Percentiles rank a stretch among this genome's conserved stretches.
phyloP scores from a whole-genome alignment of 1,140 invertebrate species.

The Neodiprion pinetum region DNA sequence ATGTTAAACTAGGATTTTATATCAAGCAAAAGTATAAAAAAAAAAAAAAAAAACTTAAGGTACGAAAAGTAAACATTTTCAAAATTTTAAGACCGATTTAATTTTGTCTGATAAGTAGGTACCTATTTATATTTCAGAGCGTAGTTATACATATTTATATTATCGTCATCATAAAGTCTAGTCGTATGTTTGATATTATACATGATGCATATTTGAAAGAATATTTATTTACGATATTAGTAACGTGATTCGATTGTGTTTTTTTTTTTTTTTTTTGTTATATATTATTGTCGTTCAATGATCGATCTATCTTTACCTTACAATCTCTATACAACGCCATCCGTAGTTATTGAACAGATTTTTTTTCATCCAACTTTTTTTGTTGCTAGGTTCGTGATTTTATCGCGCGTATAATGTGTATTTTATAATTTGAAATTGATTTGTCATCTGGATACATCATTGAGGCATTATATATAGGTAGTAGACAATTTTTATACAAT shows the following conservation, averaged over 20 bases:
- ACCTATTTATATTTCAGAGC: neutral
- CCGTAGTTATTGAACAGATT: too few species aligned
- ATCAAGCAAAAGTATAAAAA: conserved; percentile 39
- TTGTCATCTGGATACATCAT: too few species aligned
- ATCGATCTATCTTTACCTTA: neutral
- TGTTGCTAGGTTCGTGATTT: too few species aligned
- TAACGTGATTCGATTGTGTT: neutral
- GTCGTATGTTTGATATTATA: conserved; percentile 1
- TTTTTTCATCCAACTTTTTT: too few species aligned
- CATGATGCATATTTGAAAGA: too few species aligned
- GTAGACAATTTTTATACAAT: conserved; percentile 45
- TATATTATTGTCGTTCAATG: neutral
- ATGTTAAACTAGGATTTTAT: conserved; percentile 57
- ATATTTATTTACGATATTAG: neutral
- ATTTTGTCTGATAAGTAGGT: neutral
- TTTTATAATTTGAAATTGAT: too few species aligned
- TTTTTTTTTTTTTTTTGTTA: neutral
- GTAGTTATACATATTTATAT: neutral
- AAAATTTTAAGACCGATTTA: neutral
- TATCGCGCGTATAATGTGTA: too few species aligned
- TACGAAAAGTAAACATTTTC: too few species aligned
- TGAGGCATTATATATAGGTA: conserved; percentile 35
- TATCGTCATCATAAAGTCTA: neutral
- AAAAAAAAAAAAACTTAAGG: neutral
- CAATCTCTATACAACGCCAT: too few species aligned